phyloP scores from a whole-genome alignment of 2,888 invertebrate species.

The Lobophora halterata region DNA sequence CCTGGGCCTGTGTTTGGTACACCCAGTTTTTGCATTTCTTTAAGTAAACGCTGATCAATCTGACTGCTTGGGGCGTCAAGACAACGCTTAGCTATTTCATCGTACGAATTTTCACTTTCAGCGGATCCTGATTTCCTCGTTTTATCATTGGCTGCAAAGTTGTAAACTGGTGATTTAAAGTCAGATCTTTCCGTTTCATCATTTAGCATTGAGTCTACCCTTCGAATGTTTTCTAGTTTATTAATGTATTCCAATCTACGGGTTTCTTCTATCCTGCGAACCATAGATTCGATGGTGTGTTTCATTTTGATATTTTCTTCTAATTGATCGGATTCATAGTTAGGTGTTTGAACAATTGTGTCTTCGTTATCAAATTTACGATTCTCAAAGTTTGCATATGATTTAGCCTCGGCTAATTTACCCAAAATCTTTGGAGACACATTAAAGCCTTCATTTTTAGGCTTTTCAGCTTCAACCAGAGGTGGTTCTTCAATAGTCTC shows the following conservation, averaged over 20 bases:
- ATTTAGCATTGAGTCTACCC: constrained; percentile 2
- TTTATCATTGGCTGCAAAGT: constrained; percentile 17
- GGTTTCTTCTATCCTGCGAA: constrained; percentile 16
- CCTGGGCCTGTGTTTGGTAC: constrained; percentile 24
- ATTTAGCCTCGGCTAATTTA: constrained; percentile 10
- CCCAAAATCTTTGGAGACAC: constrained; percentile 41
- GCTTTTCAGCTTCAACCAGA: constrained; percentile 42
- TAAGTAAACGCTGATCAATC: constrained; percentile 41
- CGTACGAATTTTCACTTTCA: constrained; percentile 23
- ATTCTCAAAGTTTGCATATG: constrained; percentile 1
- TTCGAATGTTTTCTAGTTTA: constrained; percentile 3
- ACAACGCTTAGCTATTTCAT: constrained; percentile 42
- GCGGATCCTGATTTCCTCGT: constrained; percentile 9
- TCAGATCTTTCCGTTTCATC: constrained; percentile 8
- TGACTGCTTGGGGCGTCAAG: constrained; percentile 34
- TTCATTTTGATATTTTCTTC: constrained; percentile 4
- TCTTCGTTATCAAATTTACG: constrained; percentile 5
- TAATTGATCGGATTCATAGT: neutral
- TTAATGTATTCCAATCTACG: neutral
- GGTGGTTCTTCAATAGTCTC: constrained; percentile 51
- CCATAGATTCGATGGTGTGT: constrained; percentile 8
- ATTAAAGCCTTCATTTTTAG: constrained; percentile 43
- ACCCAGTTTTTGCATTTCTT: constrained; percentile 42
- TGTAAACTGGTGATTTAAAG: constrained; percentile 6
- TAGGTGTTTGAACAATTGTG: neutral